These are phyloP conservation scores for Furcula furcula DNA, from an alignment of 2,888 invertebrate genomes.

Conservation along the genomic window DNA sequence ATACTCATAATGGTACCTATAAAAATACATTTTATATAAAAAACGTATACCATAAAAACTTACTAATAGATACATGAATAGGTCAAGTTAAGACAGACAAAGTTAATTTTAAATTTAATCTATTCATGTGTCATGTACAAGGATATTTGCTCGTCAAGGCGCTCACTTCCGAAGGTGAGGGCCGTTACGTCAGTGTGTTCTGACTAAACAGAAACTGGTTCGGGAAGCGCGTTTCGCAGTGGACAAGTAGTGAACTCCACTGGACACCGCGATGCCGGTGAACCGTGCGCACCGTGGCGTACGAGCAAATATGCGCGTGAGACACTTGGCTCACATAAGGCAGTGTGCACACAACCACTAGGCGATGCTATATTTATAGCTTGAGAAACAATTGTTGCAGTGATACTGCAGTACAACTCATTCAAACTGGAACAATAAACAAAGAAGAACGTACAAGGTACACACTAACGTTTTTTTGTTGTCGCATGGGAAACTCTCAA, in stretches of 20 bases:
- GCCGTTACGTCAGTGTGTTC: slow-evolving; percentile 28
- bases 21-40: no score
- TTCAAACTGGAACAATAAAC: no score
- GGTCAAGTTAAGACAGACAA: slow-evolving; percentile 3
- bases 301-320: slow-evolving; percentile 61
- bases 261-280: slow-evolving; percentile 44
- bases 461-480: no score
- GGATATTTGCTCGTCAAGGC: slow-evolving; percentile 47
- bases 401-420: no score
- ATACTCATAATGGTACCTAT: no score
- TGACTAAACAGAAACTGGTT: slow-evolving; percentile 41
- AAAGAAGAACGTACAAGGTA: no score
- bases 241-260: slow-evolving; percentile 52
- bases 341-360: slow-evolving; percentile 32
- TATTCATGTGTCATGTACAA: slow-evolving; percentile 14
- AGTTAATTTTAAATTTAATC: not conserved
- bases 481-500: no score
- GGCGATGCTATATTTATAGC: no score
- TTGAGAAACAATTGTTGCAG: no score
- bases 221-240: slow-evolving; percentile 50
- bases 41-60: no score
- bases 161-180: slow-evolving; percentile 46
- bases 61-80: not conserved
- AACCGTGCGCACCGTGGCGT: slow-evolving; percentile 48
- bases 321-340: slow-evolving; percentile 43